phyloP scores from a whole-genome alignment of 2,888 invertebrate genomes.

The Scaptomyza tumidula region DNA sequence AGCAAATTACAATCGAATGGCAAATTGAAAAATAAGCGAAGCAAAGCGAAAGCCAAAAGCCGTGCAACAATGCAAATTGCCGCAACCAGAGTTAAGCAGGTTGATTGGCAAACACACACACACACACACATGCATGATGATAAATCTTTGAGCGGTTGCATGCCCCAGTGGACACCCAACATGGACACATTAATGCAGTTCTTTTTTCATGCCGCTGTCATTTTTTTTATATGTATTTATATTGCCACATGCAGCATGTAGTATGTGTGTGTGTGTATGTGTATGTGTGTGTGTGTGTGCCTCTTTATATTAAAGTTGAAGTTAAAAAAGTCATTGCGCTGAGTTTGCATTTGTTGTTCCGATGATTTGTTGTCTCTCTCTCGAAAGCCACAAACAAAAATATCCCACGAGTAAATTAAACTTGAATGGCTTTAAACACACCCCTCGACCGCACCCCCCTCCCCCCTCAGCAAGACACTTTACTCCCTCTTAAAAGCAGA shows the following conservation, averaged over 20 bases:
- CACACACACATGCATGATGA: conserved; percentile 4
- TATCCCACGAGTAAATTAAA: conserved; percentile 76
- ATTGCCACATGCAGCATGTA: conserved; percentile 3
- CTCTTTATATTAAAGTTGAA: conserved; percentile 41
- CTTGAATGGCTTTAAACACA: conserved; percentile 52
- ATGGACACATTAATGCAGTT: conserved; percentile 43
- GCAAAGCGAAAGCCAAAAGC: conserved; percentile 36
- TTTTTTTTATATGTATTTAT: conserved; percentile 29
- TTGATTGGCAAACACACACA: conserved; percentile 30
- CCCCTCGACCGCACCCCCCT: not conserved
- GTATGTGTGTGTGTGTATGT: not conserved
- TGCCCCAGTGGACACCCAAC: conserved; percentile 71
- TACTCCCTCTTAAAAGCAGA: conserved; percentile 27
- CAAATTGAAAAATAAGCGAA: conserved; percentile 54
- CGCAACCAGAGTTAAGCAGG: conserved; percentile 31
- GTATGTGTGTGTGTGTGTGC: not conserved
- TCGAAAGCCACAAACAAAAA: conserved; percentile 36
- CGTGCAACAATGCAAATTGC: conserved; percentile 45
- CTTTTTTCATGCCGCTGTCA: conserved; percentile 47
- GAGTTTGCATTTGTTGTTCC: conserved; percentile 60
- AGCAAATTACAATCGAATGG: conserved; percentile 26
- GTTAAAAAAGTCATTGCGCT: conserved; percentile 74
- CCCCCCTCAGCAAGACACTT: too few relatives aligned
- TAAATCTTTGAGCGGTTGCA: conserved; percentile 34
- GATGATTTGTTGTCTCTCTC: conserved; percentile 36